Conservation (phyloP, 2,113 vertebrate species). For the Urocolius indicus region DNA sequence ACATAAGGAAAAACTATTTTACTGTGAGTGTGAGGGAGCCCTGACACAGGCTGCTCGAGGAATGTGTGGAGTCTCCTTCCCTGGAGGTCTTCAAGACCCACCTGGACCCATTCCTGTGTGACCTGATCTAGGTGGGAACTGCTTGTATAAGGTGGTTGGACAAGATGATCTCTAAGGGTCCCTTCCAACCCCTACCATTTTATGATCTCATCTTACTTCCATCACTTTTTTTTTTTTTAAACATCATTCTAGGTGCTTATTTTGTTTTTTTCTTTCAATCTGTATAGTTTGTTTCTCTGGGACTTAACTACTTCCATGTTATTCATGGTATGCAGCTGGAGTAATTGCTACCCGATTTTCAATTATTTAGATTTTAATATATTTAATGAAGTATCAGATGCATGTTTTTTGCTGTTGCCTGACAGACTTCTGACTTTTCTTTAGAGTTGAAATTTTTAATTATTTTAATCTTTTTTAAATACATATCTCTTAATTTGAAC, state of each 20-base stretch:
- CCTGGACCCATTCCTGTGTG: too few species aligned
- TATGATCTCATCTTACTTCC: not conserved
- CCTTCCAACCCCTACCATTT: too few species aligned
- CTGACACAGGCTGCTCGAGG: too few species aligned
- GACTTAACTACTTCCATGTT: not conserved
- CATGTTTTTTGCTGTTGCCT: not conserved
- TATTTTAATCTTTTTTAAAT: not conserved
- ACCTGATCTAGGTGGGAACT: too few species aligned
- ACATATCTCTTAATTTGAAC: not conserved
- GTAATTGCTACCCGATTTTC: not conserved
- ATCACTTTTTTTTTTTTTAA: not conserved
- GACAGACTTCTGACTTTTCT: not conserved
- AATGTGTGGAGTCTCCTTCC: too few species aligned
- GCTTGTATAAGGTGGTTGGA: too few species aligned
- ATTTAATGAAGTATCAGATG: not conserved
- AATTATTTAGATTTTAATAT: not conserved
- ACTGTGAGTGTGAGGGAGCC: too few species aligned
- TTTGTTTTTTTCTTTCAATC: not conserved
- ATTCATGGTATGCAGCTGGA: not conserved
- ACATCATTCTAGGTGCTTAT: not conserved
- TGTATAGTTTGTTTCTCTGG: not conserved
- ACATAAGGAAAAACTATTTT: too few species aligned
- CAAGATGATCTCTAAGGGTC: too few species aligned
- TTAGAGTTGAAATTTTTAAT: not conserved
- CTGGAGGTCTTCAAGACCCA: too few species aligned